phyloP scores from a whole-genome alignment of 2,888 invertebrate species.

The Helicoverpa assulta region DNA sequence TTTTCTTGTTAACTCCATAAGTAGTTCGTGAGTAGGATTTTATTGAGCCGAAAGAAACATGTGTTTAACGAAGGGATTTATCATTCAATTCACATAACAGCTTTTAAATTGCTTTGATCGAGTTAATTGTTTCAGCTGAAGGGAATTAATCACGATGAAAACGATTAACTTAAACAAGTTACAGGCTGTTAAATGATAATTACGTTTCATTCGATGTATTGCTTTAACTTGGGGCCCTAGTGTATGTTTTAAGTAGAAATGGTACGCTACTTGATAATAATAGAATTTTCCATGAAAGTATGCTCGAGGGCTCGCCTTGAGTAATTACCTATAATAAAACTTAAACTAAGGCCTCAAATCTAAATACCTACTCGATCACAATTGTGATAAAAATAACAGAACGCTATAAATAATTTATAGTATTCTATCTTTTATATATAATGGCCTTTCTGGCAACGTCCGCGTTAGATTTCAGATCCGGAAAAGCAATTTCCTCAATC shows the following conservation, averaged over 20 bases:
- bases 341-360: conserved; percentile 1
- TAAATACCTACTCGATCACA: neutral
- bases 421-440: neutral
- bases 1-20: neutral
- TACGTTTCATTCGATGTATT: conserved; percentile 9
- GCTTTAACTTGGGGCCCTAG: conserved; percentile 1
- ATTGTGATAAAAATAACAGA: too few species aligned
- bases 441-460: conserved; percentile 4
- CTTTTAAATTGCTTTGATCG: conserved; percentile 42
- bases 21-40: conserved; percentile 38
- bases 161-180: conserved; percentile 27
- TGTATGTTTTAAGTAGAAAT: conserved; percentile 2
- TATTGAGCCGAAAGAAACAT: conserved; percentile 33
- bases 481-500: conserved; percentile 43
- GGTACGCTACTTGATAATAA: neutral
- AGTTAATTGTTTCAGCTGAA: conserved; percentile 32
- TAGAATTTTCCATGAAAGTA: neutral
- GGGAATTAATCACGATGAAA: conserved; percentile 34
- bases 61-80: conserved; percentile 18
- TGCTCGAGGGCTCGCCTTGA: neutral
- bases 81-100: conserved; percentile 38
- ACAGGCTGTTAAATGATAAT: conserved; percentile 10
- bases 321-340: neutral
- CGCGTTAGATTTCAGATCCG: conserved; percentile 11
- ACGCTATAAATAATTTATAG: neutral